Base-by-base conservation (phyloP, 1,140 invertebrate species). In the Orussus abietinus region DNA sequence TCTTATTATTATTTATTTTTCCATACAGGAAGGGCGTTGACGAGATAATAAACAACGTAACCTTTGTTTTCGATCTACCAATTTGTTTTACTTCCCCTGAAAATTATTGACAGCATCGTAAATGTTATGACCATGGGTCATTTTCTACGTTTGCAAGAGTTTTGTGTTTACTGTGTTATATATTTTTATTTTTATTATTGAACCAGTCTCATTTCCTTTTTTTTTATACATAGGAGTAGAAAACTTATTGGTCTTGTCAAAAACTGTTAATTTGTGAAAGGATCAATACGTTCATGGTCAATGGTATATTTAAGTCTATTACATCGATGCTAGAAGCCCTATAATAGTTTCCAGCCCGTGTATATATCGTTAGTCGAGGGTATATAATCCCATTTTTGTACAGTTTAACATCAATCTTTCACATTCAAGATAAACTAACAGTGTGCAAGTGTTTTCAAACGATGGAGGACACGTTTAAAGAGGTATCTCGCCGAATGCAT, bases 231-330 rank as follows among this genome's bases (percentile, higher is more conserved):
- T 28, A 2, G 13, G 18, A 17, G 20, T 3, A 21, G 38, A 36
- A 42, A 25, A 42, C 21, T 46, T 42, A 10, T n/a, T n/a, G n/a
- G n/a, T n/a, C n/a, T n/a, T n/a, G n/a, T n/a, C n/a, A n/a, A n/a
- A n/a, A n/a, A n/a, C n/a, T n/a, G n/a, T n/a, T n/a, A n/a, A 18
- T 11, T 10, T 12, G 4, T 36, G 49, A 26, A 38, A 21, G 42
- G 35, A 62, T 63, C 60, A 49, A 63, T 63, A 53, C 25, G 26
- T 52, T 53, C 53, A 60, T 33, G 51, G 59, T 51, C 51, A 48
- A 41, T 49, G 36, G 44, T 38, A 51, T 37, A 25, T 53, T 38
- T 56, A 62, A 62, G 47, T 38, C 47, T 35, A 17, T 44, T 54
- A 54, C 45, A 48, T 29, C 21, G 33, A 20, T 20, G 10, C 14